These are phyloP conservation scores for Chlamydotis undulata DNA, from an alignment of 2,113 vertebrate species.

Conservation along the genomic window DNA sequence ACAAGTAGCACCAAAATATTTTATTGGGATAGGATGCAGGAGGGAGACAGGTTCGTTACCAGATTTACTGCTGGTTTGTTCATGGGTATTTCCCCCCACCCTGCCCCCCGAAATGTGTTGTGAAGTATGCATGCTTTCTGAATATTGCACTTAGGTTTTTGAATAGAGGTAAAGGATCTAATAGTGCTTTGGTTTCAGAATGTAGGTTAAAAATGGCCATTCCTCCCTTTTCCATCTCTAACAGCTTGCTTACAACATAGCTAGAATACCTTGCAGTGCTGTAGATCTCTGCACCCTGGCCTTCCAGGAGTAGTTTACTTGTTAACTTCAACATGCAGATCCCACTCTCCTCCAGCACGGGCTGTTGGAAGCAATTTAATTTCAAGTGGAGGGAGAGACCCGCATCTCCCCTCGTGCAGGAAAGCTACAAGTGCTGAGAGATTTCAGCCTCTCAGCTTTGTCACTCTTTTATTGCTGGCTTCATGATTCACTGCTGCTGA, in stretches of 20 bases:
- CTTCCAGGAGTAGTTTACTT: background rate
- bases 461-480: background rate
- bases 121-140: background rate
- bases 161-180: background rate
- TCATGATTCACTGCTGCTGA: conserved; percentile 32
- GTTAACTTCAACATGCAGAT: background rate
- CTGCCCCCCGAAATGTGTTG: fast-evolving
- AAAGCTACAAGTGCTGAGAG: background rate
- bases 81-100: background rate
- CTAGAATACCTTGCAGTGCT: background rate
- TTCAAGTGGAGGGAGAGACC: background rate
- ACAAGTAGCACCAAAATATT: background rate
- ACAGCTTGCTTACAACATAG: background rate
- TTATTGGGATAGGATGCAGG: background rate
- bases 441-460: background rate
- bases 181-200: background rate
- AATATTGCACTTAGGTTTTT: background rate
- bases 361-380: background rate
- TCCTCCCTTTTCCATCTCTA: background rate
- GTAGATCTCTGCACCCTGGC: background rate
- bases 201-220: background rate
- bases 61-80: background rate
- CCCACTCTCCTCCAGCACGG: fast-evolving
- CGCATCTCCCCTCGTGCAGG: background rate
- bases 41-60: background rate